These are phyloP conservation scores for Pogona vitticeps DNA, from an alignment of 2,113 vertebrate species.

Conservation along the genomic window DNA sequence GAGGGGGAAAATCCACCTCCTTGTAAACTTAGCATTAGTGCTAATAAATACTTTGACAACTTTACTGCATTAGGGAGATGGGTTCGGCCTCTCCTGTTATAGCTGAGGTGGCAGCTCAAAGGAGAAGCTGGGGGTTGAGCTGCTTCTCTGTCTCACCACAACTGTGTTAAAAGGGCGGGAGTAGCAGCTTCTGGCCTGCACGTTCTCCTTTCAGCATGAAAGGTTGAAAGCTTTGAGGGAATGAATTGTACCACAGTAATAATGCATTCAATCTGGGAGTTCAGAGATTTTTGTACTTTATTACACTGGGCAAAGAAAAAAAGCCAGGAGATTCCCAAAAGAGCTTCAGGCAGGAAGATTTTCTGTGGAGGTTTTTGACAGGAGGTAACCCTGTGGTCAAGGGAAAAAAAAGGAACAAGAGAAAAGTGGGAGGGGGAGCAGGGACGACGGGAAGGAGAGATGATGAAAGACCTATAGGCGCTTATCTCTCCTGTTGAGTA, in stretches of 20 bases:
- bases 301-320: constrained; percentile 34
- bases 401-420: neutral
- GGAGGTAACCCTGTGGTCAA: neutral
- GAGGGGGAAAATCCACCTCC: neutral
- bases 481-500: constrained; percentile 35
- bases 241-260: constrained; percentile 4
- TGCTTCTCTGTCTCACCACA: neutral
- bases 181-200: neutral
- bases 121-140: neutral
- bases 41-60: constrained; percentile 5
- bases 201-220: constrained; percentile 8
- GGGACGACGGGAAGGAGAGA: neutral
- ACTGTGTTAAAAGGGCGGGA: neutral
- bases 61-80: neutral
- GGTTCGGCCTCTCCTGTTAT: neutral
- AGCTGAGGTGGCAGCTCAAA: constrained; percentile 15
- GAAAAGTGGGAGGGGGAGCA: neutral
- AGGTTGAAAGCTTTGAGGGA: neutral
- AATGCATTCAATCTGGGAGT: constrained; percentile 15
- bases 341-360: constrained; percentile 18
- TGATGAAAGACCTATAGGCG: constrained; percentile 20
- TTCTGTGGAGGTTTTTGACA: constrained; percentile 20
- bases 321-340: neutral
- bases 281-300: constrained; percentile 33
- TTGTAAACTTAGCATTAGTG: neutral